A percentile compares a stretch with the other conserved stretches of the same genome.
Evolutionary conservation across 2,888 invertebrate genomes (phyloP).

Genomic region (Ophion ellenae): DNA sequence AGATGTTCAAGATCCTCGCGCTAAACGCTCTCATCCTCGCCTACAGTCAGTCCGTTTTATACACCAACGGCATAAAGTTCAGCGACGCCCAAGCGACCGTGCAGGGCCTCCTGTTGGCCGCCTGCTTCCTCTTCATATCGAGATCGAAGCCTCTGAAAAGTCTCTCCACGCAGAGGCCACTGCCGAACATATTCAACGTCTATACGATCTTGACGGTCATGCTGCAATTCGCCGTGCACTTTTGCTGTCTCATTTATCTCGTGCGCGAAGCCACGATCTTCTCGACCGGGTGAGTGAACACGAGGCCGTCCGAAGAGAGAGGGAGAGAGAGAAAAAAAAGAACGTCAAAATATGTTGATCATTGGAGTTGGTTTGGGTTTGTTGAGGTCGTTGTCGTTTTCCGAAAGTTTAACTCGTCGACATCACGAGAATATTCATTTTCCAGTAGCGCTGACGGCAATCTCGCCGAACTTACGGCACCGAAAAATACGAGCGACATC

Average conservation of each 20-base stretch:
- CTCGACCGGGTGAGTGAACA: conserved; percentile 47
- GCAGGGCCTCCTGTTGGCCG: conserved; percentile 97
- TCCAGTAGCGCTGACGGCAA: conserved; percentile 85
- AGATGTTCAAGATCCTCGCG: conserved; percentile 99
- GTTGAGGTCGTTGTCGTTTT: not conserved
- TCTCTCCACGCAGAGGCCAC: conserved; percentile 96
- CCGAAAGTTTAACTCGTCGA: not conserved
- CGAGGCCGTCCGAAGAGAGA: too few relatives aligned
- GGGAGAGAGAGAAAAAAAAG: too few relatives aligned
- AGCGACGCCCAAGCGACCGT: conserved; percentile 99
- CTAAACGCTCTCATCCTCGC: conserved; percentile 98
- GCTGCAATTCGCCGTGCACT: conserved; percentile 97
- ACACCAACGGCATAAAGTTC: conserved; percentile 98
- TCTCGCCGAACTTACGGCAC: conserved; percentile 70
- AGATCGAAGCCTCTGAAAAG: conserved; percentile 98
- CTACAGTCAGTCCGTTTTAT: conserved; percentile 99
- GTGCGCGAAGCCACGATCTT: conserved; percentile 90
- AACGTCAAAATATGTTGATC: not conserved
- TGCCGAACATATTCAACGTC: conserved; percentile 99
- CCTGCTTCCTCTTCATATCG: conserved; percentile 99
- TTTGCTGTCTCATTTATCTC: conserved; percentile 94
- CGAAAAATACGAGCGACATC: conserved; percentile 65
- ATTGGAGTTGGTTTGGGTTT: too few relatives aligned
- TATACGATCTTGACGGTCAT: conserved; percentile 98
- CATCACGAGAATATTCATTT: conserved; percentile 1